Conservation (phyloP, 1,140 invertebrate species). For the Saccostrea echinata region DNA sequence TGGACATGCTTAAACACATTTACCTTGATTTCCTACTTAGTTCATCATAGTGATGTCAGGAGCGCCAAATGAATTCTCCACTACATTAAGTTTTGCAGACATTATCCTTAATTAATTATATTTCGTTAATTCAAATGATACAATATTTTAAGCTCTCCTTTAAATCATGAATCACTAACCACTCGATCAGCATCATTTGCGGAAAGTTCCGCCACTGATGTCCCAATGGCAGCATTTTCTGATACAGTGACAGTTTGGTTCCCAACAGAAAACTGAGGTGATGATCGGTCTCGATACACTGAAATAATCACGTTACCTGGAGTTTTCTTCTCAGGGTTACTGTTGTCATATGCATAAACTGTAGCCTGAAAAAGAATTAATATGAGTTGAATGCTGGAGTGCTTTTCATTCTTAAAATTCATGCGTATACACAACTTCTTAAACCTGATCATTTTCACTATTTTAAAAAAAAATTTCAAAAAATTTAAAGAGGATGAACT, state of each 20-base stretch:
- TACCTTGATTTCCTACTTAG: neutral
- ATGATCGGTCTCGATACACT: conserved; percentile 87
- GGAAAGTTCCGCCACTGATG: conserved; percentile 87
- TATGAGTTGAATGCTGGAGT: neutral
- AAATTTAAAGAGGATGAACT: too few relatives aligned
- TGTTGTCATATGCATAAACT: conserved; percentile 93
- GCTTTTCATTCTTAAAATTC: too few relatives aligned
- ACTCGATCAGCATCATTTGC: conserved; percentile 64
- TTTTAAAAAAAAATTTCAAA: too few relatives aligned
- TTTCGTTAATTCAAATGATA: neutral
- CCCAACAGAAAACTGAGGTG: conserved; percentile 87
- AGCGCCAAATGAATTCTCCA: neutral
- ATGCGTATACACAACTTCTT: too few relatives aligned
- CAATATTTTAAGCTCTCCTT: neutral
- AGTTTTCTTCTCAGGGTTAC: conserved; percentile 89
- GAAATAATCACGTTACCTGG: conserved; percentile 90
- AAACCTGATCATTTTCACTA: too few relatives aligned
- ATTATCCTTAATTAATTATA: neutral
- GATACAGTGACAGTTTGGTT: conserved; percentile 89
- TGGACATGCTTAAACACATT: neutral
- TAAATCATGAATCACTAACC: conserved; percentile 23
- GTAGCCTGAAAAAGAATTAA: conserved; percentile 79
- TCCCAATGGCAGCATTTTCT: conserved; percentile 88
- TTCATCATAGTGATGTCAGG: neutral
- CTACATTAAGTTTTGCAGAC: neutral